These are phyloP conservation scores for Platysternon megacephalum DNA, from an alignment of 2,113 vertebrate genomes.

Conservation along the genomic window DNA sequence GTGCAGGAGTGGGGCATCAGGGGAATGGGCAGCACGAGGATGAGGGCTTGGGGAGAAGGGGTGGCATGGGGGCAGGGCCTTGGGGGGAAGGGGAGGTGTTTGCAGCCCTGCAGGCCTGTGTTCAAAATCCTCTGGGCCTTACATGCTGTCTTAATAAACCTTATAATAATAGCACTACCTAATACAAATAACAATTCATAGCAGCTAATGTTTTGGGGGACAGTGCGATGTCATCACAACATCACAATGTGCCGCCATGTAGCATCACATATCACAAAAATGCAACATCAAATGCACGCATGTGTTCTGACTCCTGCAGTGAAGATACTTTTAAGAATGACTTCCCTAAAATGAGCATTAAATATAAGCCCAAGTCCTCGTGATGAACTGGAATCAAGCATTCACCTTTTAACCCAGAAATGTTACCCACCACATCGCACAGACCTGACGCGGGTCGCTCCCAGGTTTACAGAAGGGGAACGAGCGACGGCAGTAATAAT, in stretches of 20 bases:
- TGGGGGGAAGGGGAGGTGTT: not conserved
- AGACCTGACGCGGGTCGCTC: not conserved
- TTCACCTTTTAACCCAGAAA: not conserved
- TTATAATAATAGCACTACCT: not conserved
- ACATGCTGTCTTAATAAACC: not conserved
- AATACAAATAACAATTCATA: not conserved
- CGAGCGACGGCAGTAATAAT: slow-evolving; percentile 13
- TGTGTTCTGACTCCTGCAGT: not conserved
- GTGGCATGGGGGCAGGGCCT: too few relatives aligned
- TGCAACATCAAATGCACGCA: fast-evolving
- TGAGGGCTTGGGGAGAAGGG: too few relatives aligned
- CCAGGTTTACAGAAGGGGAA: not conserved
- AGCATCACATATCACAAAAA: not conserved
- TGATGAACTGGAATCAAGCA: not conserved
- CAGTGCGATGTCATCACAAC: not conserved
- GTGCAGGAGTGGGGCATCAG: too few relatives aligned
- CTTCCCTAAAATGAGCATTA: not conserved
- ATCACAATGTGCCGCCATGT: fast-evolving
- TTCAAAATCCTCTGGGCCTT: not conserved
- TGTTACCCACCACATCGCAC: not conserved
- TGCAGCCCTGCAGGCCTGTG: too few relatives aligned
- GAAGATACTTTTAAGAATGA: not conserved
- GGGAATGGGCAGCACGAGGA: too few relatives aligned
- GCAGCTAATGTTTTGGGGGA: not conserved
- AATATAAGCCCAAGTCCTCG: not conserved